Base-by-base conservation (phyloP, 2,888 invertebrate genomes). In the Luperina testacea region DNA sequence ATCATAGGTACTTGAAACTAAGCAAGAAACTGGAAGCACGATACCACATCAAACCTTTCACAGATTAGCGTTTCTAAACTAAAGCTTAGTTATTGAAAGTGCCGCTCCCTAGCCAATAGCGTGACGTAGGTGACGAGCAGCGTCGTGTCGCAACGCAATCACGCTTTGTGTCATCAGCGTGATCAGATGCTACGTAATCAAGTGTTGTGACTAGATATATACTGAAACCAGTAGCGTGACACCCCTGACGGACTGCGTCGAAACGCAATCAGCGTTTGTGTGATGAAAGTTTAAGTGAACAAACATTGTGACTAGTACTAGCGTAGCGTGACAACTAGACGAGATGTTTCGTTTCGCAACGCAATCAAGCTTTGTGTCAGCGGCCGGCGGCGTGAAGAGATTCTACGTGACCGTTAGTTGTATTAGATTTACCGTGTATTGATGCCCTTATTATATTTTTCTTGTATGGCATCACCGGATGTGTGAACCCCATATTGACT, bases 141-240 rank as follows among this genome's bases (percentile, higher is more conserved):
- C 68, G 15, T 57, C 81, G 81, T 69, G 64, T 64, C 15, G 45
- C 77, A 70, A 73, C 2, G 38, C 76, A 83, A 86, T 86, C 83
- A 83, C 61, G 86, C 72, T 85, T 85, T 75, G 72, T 85, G 48
- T 64, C 71, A 81, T 81, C 74, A 77, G n/a, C 68, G 53, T 75
- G 77, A 82, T 64, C 64, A 82, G 72, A 68, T 59, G 24, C 38
- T 53, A n/a, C 59, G 82, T 75, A 38, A 48, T 65, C 38, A 27
- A 17, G 15, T 53, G 53, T 80, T 72, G 59, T 59, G 48, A 17
- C 59, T 59, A 24, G 11, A 38, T 69, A 45, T 48, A 57, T 27
- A 20, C 24, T 59, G 24, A n/a, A 38, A 63, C 24, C n/a, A 42
- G 24, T 11, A 72, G 63, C 82, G 72, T 76, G 72, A 81, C 48